Evolutionary conservation across 2,113 vertebrate genomes (phyloP).

Genomic region (Nerophis ophidion): DNA sequence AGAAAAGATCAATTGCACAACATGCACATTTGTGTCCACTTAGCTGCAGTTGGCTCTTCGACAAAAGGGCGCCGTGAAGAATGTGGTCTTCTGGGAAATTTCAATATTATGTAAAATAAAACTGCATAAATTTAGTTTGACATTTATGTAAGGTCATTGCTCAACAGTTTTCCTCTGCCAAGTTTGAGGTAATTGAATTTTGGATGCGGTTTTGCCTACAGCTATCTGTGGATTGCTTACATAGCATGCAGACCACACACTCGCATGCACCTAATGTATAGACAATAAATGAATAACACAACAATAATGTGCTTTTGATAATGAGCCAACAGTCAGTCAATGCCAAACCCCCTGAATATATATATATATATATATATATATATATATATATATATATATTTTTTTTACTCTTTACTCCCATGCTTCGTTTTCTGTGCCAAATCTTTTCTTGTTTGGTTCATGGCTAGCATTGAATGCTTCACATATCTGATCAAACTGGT

Average conservation of each 20-base stretch:
- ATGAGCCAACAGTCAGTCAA: background rate
- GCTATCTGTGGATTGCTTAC: constrained; percentile 42
- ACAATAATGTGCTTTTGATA: constrained; percentile 9
- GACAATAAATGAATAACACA: constrained; percentile 22
- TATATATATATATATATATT: no score
- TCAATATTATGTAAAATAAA: constrained; percentile 50
- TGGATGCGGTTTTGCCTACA: constrained; percentile 41
- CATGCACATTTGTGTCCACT: background rate
- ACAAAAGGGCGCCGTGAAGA: constrained; percentile 37
- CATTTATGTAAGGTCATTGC: constrained; percentile 59
- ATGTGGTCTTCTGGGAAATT: constrained; percentile 35
- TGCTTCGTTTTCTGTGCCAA: background rate
- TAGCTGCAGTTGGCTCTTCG: constrained; percentile 10
- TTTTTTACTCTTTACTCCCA: background rate
- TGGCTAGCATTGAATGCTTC: background rate
- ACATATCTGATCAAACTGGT: background rate
- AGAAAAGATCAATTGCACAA: constrained; percentile 1
- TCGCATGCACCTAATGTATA: constrained; percentile 7
- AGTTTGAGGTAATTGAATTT: constrained; percentile 55
- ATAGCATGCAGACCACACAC: constrained; percentile 11
- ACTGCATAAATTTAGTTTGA: constrained; percentile 50
- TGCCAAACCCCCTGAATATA: background rate
- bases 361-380: no score
- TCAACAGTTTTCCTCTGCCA: constrained; percentile 45
- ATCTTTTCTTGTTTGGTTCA: background rate